These are phyloP conservation scores for Hyppa rectilinea DNA, from an alignment of 2,888 invertebrate species.

Conservation along the genomic window DNA sequence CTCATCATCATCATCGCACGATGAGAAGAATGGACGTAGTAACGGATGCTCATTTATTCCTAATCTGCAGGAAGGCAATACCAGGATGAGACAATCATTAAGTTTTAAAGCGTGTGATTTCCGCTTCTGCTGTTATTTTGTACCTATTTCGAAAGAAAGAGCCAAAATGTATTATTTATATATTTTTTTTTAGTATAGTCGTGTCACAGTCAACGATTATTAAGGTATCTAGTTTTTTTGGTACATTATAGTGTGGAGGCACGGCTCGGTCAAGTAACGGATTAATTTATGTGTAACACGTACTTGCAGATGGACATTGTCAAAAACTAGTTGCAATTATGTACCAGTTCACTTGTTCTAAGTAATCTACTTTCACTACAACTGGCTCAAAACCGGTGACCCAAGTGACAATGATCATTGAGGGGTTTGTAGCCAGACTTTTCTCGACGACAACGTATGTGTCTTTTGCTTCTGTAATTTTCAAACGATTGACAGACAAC, in stretches of 20 bases:
- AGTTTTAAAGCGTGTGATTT: neutral
- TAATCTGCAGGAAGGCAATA: neutral
- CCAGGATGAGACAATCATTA: neutral
- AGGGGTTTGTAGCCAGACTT: neutral
- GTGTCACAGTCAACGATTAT: neutral
- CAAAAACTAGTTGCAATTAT: conserved; percentile 57
- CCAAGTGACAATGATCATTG: neutral
- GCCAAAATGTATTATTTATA: neutral
- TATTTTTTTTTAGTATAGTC: too few relatives aligned
- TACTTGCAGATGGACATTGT: conserved; percentile 31
- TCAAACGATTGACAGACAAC: too few relatives aligned
- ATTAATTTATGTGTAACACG: conserved; percentile 50
- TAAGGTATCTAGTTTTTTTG: neutral
- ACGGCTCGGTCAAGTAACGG: conserved; percentile 46
- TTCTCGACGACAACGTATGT: too few relatives aligned
- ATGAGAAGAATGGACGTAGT: neutral
- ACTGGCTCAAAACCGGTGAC: conserved; percentile 20
- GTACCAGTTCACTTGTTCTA: conserved; percentile 39
- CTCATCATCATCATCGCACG: neutral
- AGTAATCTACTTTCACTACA: conserved; percentile 55
- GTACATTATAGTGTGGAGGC: conserved; percentile 1
- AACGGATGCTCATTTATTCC: neutral
- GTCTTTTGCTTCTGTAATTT: too few relatives aligned
- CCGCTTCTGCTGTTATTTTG: neutral
- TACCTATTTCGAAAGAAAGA: neutral